phyloP scores from a whole-genome alignment of 1,140 invertebrate species.

The Drosophila punjabiensis region DNA sequence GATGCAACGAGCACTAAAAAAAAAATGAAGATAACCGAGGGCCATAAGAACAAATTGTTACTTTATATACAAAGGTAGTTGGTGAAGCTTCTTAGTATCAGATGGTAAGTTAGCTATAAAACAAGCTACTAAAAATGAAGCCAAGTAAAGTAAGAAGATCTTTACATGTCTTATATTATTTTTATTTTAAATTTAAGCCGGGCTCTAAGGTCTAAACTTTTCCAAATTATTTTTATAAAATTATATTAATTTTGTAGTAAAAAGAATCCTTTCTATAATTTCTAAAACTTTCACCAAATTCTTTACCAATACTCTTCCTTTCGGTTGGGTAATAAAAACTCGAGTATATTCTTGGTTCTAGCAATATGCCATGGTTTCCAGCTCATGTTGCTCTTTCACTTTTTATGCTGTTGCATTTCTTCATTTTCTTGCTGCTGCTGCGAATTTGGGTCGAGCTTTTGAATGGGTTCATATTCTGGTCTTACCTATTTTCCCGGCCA shows the following conservation, averaged over 20 bases:
- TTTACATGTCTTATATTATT: not conserved
- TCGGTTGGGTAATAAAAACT: constrained; percentile 8
- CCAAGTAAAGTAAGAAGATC: no score
- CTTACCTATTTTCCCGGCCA: constrained; percentile 14
- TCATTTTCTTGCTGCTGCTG: constrained; percentile 45
- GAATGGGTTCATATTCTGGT: constrained; percentile 46
- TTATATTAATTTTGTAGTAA: not conserved
- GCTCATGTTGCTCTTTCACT: constrained; percentile 36
- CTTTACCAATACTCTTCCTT: constrained; percentile 11
- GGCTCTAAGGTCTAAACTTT: no score
- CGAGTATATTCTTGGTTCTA: constrained; percentile 34
- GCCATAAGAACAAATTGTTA: constrained; percentile 4
- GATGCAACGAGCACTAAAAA: not conserved
- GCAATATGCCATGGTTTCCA: constrained; percentile 20
- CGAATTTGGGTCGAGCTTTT: constrained; percentile 40
- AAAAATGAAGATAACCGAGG: not conserved
- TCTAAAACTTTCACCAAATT: not conserved
- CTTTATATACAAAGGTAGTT: not conserved
- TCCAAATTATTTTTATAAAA: not conserved
- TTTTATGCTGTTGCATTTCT: constrained; percentile 69
- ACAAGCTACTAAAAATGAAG: not conserved
- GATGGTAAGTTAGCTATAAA: not conserved
- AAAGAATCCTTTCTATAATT: not conserved
- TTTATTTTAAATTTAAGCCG: not conserved
- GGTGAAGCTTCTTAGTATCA: not conserved